Base-by-base conservation (phyloP, 2,888 invertebrate species). In the Prenolepis imparis region DNA sequence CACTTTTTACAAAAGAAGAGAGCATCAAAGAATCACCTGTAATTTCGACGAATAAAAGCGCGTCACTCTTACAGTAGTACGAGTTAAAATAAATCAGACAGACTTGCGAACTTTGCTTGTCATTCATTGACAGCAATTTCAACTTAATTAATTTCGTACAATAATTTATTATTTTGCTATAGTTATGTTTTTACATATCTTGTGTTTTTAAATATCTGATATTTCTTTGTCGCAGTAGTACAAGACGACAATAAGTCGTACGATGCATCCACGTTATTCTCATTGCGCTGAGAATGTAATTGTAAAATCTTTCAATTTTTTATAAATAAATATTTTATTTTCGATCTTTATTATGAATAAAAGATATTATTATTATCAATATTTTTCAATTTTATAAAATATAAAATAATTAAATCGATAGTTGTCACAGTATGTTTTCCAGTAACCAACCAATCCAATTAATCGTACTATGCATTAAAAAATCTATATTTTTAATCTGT, bases 21-120 rank as follows among this genome's bases (percentile, higher is more conserved):
- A 74, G 32, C 21, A 11, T 39, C 0, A 18, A 64, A 36, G 39
- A 24, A 15, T 36, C 9, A 61, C 32, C n/a, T 57, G 12, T 36
- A 24, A 11, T 8, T 32, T 6, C 4, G 5, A 24, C 15, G 5
- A 57, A 68, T 4, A 57, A 57, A 12, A 48, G 15, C 2, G 41
- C 15, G n/a, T 66, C 12, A 8, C 15, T 36, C 21, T 52, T 15
- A 15, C 57, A 78, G 18, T 78, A 59, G 32, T 59, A 15, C 9
- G 1, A 78, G 21, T 21, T 78, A 68, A 57, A 59, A 78, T 78
- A 78, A 78, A 21, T 68, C 68, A 44, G 41, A 41, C 55, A 68
- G 2, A 41, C 15, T 12, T 39, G 18, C 11, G 3, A 68, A 57
- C 15, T 68, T 32, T 21, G 18, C 1, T 41, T 18, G 1, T 64